These are phyloP conservation scores for Galagoides demidoff DNA, from an alignment of 2,797 vertebrate species.

Conservation along the genomic window DNA sequence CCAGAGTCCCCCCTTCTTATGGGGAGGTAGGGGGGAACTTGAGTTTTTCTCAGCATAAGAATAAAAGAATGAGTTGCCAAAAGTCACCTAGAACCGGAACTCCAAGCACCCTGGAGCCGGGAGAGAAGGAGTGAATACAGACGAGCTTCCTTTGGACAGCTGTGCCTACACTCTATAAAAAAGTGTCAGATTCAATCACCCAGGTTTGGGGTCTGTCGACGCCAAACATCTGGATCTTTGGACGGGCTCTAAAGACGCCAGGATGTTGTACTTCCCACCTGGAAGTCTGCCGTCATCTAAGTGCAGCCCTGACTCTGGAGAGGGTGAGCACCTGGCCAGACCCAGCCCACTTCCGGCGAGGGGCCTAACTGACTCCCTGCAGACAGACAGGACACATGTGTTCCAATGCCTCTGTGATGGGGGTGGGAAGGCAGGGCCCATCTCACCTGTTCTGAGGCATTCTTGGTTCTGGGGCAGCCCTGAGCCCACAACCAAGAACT, in stretches of 20 bases:
- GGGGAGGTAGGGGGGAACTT: not conserved
- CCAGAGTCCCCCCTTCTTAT: not conserved
- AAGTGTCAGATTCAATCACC: constrained; percentile 72
- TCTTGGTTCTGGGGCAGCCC: not conserved
- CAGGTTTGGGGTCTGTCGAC: not conserved
- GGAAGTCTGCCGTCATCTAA: constrained; percentile 54
- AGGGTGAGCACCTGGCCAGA: constrained; percentile 40
- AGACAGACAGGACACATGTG: not conserved
- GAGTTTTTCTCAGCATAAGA: not conserved
- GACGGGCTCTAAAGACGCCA: constrained; percentile 36
- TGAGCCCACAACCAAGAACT: not conserved
- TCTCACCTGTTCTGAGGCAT: not conserved
- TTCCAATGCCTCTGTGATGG: not conserved
- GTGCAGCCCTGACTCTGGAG: not conserved
- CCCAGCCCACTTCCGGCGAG: constrained; percentile 42
- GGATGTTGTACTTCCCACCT: constrained; percentile 73
- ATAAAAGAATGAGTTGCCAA: constrained; percentile 45
- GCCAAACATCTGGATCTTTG: constrained; percentile 76
- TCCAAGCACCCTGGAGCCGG: not conserved
- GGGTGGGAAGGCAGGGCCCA: not conserved
- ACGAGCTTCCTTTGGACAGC: constrained; percentile 61
- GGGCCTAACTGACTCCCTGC: not conserved
- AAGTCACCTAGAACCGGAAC: constrained; percentile 45
- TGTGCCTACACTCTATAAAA: constrained; percentile 65
- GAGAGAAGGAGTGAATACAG: not conserved